phyloP scores from a whole-genome alignment of 2,113 vertebrate species.

The Peucedramus taeniatus region DNA sequence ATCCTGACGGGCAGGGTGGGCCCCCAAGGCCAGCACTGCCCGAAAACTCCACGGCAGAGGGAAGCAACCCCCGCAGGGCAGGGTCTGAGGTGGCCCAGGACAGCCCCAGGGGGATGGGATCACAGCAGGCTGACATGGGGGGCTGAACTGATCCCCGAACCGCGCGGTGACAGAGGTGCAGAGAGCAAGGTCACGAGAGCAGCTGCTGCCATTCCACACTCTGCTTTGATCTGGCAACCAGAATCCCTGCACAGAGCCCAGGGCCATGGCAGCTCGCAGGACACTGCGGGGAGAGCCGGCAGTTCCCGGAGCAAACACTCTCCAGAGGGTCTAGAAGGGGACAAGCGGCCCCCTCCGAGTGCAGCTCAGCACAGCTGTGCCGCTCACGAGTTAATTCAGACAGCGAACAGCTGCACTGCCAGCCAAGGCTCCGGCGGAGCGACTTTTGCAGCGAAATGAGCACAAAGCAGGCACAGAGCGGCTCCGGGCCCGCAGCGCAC shows the following conservation, averaged over 20 bases:
- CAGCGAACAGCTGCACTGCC: fast-evolving
- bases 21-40: fast-evolving
- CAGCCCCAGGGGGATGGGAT: fast-evolving
- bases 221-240: not conserved
- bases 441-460: fast-evolving
- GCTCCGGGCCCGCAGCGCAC: not conserved
- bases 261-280: not conserved
- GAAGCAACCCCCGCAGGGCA: fast-evolving
- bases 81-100: not conserved
- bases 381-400: fast-evolving
- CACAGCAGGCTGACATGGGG: not conserved
- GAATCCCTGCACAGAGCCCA: not conserved
- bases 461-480: not conserved
- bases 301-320: fast-evolving
- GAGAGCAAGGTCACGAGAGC: not conserved
- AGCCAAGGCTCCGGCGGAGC: fast-evolving
- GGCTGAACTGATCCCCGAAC: not conserved
- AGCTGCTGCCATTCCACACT: not conserved
- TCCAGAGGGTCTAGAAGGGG: fast-evolving
- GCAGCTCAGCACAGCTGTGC: fast-evolving
- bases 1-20: fast-evolving
- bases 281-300: fast-evolving
- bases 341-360: fast-evolving
- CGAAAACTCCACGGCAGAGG: fast-evolving
- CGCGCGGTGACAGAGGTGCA: not conserved